A percentile compares a stretch with the other conserved stretches of the same genome.
These are phyloP conservation scores for Melanaphis sacchari DNA, from an alignment of 1,140 invertebrate genomes.

Conservation along the genomic window DNA sequence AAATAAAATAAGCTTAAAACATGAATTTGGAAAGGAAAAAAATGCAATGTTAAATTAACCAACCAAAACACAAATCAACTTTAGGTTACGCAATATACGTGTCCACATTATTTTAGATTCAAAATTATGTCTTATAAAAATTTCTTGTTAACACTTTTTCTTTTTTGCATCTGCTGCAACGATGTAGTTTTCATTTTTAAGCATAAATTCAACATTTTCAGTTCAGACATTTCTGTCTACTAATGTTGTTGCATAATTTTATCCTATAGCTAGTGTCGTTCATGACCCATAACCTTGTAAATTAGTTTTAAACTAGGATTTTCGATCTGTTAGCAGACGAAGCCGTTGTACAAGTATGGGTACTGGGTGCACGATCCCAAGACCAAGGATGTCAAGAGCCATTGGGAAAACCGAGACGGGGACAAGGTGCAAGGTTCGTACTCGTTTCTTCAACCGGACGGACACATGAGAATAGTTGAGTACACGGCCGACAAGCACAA, in stretches of 20 bases:
- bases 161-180: background rate
- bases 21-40: too few relatives aligned
- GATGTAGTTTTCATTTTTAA: background rate
- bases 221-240: background rate
- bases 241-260: background rate
- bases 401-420: slow-evolving; percentile 66
- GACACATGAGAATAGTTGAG: slow-evolving; percentile 65
- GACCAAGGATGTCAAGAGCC: slow-evolving; percentile 67
- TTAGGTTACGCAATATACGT: background rate
- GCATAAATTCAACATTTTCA: background rate
- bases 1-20: background rate
- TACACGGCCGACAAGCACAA: slow-evolving; percentile 65
- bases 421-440: slow-evolving; percentile 68
- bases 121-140: background rate
- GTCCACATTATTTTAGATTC: background rate
- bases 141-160: background rate
- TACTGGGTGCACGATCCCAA: slow-evolving; percentile 69
- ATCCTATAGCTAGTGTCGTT: background rate
- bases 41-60: background rate
- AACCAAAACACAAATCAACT: background rate
- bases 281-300: background rate
- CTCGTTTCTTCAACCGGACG: slow-evolving; percentile 66
- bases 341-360: slow-evolving; percentile 67
- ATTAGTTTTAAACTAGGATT: background rate
- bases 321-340: slow-evolving; percentile 58